Evolutionary conservation across 2,113 vertebrate species (phyloP).

Genomic region (Melanerpes aurifrons): DNA sequence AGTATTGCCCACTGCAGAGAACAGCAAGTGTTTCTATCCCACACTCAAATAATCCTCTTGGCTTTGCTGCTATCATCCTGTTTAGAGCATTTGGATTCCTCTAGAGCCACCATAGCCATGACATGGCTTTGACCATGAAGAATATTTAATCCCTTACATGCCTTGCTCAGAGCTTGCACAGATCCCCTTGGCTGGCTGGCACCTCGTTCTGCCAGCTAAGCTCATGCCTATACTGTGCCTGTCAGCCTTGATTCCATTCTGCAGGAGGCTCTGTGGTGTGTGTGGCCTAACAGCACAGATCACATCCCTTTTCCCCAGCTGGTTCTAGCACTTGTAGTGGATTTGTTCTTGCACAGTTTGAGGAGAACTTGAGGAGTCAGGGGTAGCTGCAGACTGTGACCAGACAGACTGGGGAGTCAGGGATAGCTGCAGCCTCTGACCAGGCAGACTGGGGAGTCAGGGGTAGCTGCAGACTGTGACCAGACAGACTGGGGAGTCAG

Average conservation of each 20-base stretch:
- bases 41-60: background rate
- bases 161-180: background rate
- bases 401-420: too few relatives aligned
- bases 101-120: background rate
- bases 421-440: too few relatives aligned
- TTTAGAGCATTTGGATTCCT: conserved; percentile 9
- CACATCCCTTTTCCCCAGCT: background rate
- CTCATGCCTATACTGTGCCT: background rate
- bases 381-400: background rate
- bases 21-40: background rate
- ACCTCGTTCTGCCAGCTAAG: background rate
- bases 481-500: too few relatives aligned
- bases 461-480: too few relatives aligned
- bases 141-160: background rate
- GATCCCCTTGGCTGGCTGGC: background rate
- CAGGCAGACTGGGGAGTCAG: too few relatives aligned
- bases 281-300: background rate
- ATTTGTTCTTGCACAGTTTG: background rate
- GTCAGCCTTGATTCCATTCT: background rate
- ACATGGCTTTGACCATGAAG: background rate
- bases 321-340: background rate
- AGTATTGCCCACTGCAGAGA: background rate
- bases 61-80: background rate
- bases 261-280: background rate
- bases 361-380: background rate